Conservation (phyloP, 2,113 vertebrate species). For the Saccopteryx bilineata region DNA sequence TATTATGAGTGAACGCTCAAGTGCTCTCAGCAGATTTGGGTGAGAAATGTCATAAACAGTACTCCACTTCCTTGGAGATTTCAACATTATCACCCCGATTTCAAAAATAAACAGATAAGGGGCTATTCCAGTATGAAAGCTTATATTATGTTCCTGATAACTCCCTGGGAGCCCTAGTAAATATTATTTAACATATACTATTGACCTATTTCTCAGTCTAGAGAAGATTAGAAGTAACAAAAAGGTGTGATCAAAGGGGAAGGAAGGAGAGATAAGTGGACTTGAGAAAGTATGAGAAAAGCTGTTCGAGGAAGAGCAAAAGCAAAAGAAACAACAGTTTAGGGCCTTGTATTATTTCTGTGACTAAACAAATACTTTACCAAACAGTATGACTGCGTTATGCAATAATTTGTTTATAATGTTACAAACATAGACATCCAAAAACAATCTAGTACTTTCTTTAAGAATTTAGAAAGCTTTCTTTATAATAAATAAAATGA, state of each 20-base stretch:
- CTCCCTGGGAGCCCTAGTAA: not conserved
- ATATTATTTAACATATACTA: not conserved
- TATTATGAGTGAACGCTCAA: not conserved
- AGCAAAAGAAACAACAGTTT: not conserved
- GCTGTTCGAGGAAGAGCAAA: slow-evolving; percentile 15
- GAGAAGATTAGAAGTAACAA: not conserved
- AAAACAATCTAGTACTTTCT: not conserved
- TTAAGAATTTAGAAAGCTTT: not conserved
- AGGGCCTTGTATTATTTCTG: not conserved
- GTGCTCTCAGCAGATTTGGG: not conserved
- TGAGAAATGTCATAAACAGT: not conserved
- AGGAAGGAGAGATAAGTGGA: not conserved
- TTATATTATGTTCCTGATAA: not conserved
- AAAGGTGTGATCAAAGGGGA: not conserved
- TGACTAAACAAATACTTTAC: not conserved
- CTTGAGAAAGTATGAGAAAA: slow-evolving; percentile 41
- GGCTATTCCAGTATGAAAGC: not conserved
- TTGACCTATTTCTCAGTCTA: slow-evolving; percentile 38
- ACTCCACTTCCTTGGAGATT: not conserved
- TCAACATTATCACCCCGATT: not conserved
- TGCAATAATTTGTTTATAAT: not conserved
- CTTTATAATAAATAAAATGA: not conserved
- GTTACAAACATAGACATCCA: not conserved
- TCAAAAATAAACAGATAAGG: slow-evolving; percentile 37
- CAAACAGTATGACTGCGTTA: not conserved